Evolutionary conservation across 2,113 vertebrate species (phyloP), one percentile per base, ranked within the genome.

Genomic region (Pantherophis guttatus): DNA sequence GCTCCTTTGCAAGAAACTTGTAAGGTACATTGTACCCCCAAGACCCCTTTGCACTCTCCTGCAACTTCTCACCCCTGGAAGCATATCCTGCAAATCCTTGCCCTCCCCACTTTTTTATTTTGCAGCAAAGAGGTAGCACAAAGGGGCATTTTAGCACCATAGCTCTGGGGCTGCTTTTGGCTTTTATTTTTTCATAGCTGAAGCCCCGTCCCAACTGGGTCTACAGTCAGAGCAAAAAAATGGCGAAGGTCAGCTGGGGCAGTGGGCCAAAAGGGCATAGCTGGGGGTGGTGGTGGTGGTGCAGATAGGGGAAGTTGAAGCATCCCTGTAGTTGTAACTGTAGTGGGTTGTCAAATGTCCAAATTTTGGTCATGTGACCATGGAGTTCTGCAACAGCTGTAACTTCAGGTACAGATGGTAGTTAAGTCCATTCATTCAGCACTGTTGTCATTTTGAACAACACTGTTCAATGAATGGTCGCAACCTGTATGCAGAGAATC

Each of bases 41-140:
- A 29, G 26, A 65, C 3, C 1, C 1, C 29, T 70, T n/a, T 15
- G 29, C 26, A 70, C 65, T 15, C 29, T 33, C 29, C 29, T 70
- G 62, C 29, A n/a, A n/a, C 11, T 2, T 70, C 29, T 70, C 65
- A n/a, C 65, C 4, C 65, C 10, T 65, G 59, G 59, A 65, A 29
- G 11, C 9, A 65, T 65, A 26, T 65, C 59, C 65, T 70, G 65
- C 65, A 70, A 70, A 70, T 70, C 65, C 65, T n/a, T 29, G 24
- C 4, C 1, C 1, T 9, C 59, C 59, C 11, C 1, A 5, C 29
- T 11, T 1, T 29, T 15, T n/a, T 29, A 5, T 15, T 7, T n/a
- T 13, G 62, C 29, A 70, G 26, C 62, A 70, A 1, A 29, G 11
- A 29, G 29, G 26, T 3, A 65, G 29, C 65, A 70, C 1, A 0